These are phyloP conservation scores for Burhinus oedicnemus DNA, from an alignment of 2,113 vertebrate species.

Conservation along the genomic window DNA sequence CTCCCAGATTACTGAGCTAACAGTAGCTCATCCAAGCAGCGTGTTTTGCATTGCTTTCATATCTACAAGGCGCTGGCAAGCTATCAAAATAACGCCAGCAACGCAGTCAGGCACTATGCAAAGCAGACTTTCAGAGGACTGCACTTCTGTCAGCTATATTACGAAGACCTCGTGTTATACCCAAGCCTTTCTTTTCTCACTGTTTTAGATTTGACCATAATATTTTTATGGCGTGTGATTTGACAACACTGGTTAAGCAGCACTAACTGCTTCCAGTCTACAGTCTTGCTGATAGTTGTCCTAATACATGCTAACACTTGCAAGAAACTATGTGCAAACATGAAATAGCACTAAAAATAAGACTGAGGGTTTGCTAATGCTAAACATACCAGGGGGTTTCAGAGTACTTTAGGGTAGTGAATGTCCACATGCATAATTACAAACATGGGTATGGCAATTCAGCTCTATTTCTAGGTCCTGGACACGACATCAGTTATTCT, in stretches of 20 bases:
- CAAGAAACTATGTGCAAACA: conserved; percentile 25
- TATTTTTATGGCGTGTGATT: neutral
- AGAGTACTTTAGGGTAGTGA: neutral
- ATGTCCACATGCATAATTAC: conserved; percentile 38
- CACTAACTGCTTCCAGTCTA: conserved; percentile 25
- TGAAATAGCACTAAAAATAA: conserved; percentile 38
- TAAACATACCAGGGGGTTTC: conserved; percentile 37
- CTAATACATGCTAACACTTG: conserved; percentile 14
- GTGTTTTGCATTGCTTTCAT: conserved; percentile 14
- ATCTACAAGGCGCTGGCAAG: conserved; percentile 1
- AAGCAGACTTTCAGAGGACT: neutral
- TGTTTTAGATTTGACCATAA: conserved; percentile 28
- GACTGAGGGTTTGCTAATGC: conserved; percentile 60
- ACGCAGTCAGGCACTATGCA: neutral
- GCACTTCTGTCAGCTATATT: neutral
- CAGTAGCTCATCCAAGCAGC: neutral
- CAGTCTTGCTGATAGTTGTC: neutral
- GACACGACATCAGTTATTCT: neutral
- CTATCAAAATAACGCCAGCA: neutral
- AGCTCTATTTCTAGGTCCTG: conserved; percentile 8
- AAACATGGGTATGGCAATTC: conserved; percentile 5
- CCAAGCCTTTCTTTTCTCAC: neutral
- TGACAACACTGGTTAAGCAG: neutral
- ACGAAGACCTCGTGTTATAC: neutral
- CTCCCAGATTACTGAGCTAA: neutral